Base-by-base conservation (phyloP, 2,113 vertebrate species). In the Pterocles burchelli region DNA sequence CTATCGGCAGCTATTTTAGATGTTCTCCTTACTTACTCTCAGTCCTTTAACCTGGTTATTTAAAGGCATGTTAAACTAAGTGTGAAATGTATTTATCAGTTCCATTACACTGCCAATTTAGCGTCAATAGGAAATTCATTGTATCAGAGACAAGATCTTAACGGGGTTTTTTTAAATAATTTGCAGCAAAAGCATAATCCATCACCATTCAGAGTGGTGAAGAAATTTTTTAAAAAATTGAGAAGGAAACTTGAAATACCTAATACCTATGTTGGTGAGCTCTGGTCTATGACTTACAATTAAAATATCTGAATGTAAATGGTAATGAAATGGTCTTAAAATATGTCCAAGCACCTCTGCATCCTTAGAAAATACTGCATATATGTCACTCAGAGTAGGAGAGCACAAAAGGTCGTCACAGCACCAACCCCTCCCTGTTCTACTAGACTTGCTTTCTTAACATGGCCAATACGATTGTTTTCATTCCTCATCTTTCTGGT, bases 61-160 rank as follows among this genome's bases (percentile, higher is more conserved):
- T 93, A 88, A 78, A 92, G 38, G 34, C 79, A 68, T 24, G 17
- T 81, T 96, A 88, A 94, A 71, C 48, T 86, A 82, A 83, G 61
- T 77, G 72, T 91, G 68, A 92, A 93, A 92, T 84, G 41, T 62
- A 72, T 63, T 86, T 94, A 86, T 81, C 88, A 71, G 57, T 94
- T 89, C 55, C 66, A 63, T 46, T 92, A 29, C 19, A 16, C 48
- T 77, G 74, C 29, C 72, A 77, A 41, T 88, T 83, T 78, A 52
- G 41, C 63, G 83, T 95, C 79, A 78, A 75, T 83, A 93, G 31
- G 82, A 92, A 81, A 84, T 88, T 77, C 52, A 52, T 90, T 86
- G 46, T 65, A 58, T 86, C 25, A 52, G 72, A 71, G 54, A 89
- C 33, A 81, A 84, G 83, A 20, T 52, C n/a, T 90, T 88, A 52